phyloP scores from a whole-genome alignment of 1,140 invertebrate species.

The Papilio xuthus region DNA sequence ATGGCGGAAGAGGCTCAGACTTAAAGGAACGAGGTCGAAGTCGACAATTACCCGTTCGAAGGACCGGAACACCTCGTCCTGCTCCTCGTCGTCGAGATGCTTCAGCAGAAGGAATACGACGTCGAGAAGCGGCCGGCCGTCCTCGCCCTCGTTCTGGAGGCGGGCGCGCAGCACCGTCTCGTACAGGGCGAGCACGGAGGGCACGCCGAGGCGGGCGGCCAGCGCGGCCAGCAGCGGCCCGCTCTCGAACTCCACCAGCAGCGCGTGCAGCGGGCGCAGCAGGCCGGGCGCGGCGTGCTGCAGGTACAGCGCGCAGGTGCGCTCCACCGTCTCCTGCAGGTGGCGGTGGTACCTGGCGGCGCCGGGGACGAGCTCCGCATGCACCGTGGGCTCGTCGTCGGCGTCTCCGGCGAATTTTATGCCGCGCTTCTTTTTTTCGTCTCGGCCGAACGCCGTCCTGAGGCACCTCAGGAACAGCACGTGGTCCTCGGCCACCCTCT shows the following conservation, averaged over 20 bases:
- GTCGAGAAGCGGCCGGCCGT: constrained; percentile 55
- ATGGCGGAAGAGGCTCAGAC: no score
- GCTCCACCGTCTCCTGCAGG: constrained; percentile 47
- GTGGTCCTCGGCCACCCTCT: constrained; percentile 49
- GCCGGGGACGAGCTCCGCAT: background rate
- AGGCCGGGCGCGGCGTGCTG: constrained; percentile 46
- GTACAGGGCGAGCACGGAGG: constrained; percentile 48
- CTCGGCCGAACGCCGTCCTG: constrained; percentile 47
- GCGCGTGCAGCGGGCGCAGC: constrained; percentile 45
- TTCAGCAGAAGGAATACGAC: constrained; percentile 55
- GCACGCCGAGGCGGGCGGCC: constrained; percentile 44
- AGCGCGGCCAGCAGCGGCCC: constrained; percentile 45
- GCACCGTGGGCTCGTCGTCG: constrained; percentile 36
- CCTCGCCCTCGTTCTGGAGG: constrained; percentile 52
- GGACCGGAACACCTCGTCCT: constrained; percentile 50
- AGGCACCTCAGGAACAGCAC: constrained; percentile 54
- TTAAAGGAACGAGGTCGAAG: background rate
- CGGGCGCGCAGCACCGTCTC: constrained; percentile 52
- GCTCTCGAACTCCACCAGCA: constrained; percentile 55
- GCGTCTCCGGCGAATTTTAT: constrained; percentile 54
- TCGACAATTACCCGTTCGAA: constrained; percentile 53
- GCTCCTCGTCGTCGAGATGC: constrained; percentile 55
- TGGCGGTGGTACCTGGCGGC: constrained; percentile 50
- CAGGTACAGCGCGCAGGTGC: constrained; percentile 49
- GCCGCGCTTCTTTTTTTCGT: constrained; percentile 47